Base-by-base conservation (phyloP, 2,888 invertebrate species). In the Drosophila paranaensis region DNA sequence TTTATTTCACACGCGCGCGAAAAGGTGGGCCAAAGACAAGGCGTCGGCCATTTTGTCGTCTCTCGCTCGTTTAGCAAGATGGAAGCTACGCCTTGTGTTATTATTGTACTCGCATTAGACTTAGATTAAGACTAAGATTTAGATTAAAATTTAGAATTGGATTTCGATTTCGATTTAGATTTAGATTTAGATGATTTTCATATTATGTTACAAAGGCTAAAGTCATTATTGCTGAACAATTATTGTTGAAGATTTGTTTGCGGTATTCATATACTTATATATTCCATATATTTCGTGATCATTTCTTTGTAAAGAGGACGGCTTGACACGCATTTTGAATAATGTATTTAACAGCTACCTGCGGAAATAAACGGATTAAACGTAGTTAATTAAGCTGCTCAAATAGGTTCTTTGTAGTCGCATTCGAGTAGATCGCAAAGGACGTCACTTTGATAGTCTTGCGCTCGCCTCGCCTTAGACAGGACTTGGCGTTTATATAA, bases 281-380 rank as follows among this genome's bases (percentile, higher is more conserved):
- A 67, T 57, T 53, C 45, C 20, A 63, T 43, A 27, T 60, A 63
- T 60, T 63, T 74, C 58, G 64, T 77, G 66, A 72, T 79, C 62
- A 63, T 69, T 85, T 67, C 58, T 74, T 88, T 88, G 89, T 85
- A 86, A 78, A 86, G 88, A 89, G 85, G 85, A 86, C 85, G 85
- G 85, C 88, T 89, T 89, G 87, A 80, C 89, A 89, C 79, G 67
- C 87, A 77, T 83, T 66, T 83, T 74, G 60, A 64, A 76, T 76
- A 74, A 87, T 66, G 51, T 79, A 10, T 72, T 68, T 74, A 63
- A 61, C 72, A 76, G 65, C 72, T 71, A 78, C 67, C 77, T 78
- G 64, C 5, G 39, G 54, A 58, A 64, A 69, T 16, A 55, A 33
- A 72, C 40, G 58, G 30, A 1, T 13, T 33, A 71, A 3, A 33